These are phyloP conservation scores for Clarias gariepinus DNA, from an alignment of 2,113 vertebrate genomes.

Conservation along the genomic window DNA sequence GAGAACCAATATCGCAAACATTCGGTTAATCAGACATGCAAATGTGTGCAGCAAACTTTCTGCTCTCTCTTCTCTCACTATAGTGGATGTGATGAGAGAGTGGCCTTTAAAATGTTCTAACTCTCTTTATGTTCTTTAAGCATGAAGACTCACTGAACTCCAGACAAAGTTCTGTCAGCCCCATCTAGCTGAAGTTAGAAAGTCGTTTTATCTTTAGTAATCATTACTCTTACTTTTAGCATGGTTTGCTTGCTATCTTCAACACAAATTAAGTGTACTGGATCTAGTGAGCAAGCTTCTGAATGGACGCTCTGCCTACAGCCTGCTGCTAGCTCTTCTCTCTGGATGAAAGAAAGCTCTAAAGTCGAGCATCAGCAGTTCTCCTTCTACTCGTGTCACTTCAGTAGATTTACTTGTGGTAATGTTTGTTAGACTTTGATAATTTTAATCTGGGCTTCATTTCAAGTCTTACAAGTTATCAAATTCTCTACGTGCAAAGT, in stretches of 20 bases:
- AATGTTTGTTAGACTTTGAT: slow-evolving; percentile 1
- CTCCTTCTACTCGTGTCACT: not conserved
- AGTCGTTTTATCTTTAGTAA: slow-evolving; percentile 57
- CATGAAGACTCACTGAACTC: slow-evolving; percentile 58
- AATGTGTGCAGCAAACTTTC: not conserved
- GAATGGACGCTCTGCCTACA: slow-evolving; percentile 10
- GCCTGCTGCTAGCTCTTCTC: not conserved
- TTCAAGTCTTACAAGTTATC: not conserved
- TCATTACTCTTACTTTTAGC: slow-evolving; percentile 64
- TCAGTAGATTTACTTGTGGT: not conserved
- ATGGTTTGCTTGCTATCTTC: slow-evolving; percentile 48
- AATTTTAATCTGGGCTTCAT: not conserved
- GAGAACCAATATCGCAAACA: not conserved
- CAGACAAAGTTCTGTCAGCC: slow-evolving; percentile 60
- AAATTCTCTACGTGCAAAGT: too few species aligned
- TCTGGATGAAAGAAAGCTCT: slow-evolving; percentile 5
- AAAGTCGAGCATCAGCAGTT: slow-evolving; percentile 1
- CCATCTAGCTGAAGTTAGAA: slow-evolving; percentile 34
- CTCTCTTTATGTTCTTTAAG: slow-evolving; percentile 51
- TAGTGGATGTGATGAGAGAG: slow-evolving; percentile 42
- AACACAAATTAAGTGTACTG: slow-evolving; percentile 17
- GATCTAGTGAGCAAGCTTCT: not conserved
- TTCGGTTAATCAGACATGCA: not conserved
- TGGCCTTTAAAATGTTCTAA: slow-evolving; percentile 64
- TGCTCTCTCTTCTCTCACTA: slow-evolving; percentile 44